Evolutionary conservation across 2,888 invertebrate genomes (phyloP).

Genomic region (Dryobotodes eremita): DNA sequence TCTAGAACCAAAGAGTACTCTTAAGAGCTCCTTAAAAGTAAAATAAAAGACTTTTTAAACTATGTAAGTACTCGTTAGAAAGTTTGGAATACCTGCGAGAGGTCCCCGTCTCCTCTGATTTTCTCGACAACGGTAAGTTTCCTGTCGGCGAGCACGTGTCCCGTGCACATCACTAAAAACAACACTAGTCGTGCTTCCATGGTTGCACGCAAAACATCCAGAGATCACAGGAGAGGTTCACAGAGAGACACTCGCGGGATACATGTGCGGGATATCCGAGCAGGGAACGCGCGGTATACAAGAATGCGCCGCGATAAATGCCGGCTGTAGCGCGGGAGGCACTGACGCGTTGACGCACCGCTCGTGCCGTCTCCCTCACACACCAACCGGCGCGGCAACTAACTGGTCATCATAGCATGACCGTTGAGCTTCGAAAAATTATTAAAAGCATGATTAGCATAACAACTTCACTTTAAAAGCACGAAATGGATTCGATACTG

Average conservation of each 20-base stretch:
- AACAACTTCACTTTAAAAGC: slow-evolving; percentile 48
- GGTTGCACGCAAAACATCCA: slow-evolving; percentile 77
- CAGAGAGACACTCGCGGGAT: slow-evolving; percentile 82
- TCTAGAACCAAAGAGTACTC: slow-evolving; percentile 37
- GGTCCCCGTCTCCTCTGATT: slow-evolving; percentile 92
- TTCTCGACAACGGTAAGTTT: slow-evolving; percentile 91
- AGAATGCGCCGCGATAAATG: slow-evolving; percentile 83
- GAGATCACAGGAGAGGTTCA: slow-evolving; percentile 77
- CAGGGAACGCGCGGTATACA: slow-evolving; percentile 74
- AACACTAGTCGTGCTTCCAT: slow-evolving; percentile 85
- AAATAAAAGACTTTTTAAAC: slow-evolving; percentile 56
- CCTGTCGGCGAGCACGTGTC: slow-evolving; percentile 80
- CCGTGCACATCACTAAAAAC: slow-evolving; percentile 84
- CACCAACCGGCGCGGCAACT: slow-evolving; percentile 71
- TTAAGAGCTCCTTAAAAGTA: slow-evolving; percentile 45
- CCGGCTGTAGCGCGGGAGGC: slow-evolving; percentile 80
- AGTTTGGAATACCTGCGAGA: slow-evolving; percentile 92
- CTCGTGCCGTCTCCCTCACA: slow-evolving; percentile 79
- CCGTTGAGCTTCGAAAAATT: slow-evolving; percentile 81
- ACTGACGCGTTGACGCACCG: slow-evolving; percentile 78
- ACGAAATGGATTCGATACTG: slow-evolving; percentile 41
- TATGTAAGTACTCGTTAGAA: slow-evolving; percentile 71
- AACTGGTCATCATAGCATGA: slow-evolving; percentile 81
- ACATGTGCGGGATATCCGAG: slow-evolving; percentile 73
- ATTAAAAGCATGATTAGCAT: slow-evolving; percentile 61